Conservation (phyloP, 2,113 vertebrate genomes). For the Eleginops maclovinus region DNA sequence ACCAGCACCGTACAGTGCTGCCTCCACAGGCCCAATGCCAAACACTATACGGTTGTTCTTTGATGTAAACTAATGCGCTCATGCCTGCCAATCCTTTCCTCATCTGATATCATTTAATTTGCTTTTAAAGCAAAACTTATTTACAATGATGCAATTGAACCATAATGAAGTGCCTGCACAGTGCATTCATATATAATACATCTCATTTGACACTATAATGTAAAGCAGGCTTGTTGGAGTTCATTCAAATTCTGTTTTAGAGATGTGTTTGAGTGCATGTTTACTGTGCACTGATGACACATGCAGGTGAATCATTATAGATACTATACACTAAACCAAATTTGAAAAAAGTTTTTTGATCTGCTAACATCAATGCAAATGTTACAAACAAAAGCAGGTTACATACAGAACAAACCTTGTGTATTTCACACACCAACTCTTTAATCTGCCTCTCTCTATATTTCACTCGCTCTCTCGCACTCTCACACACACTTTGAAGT, state of each 20-base stretch:
- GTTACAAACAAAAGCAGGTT: constrained; percentile 47
- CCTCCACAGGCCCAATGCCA: constrained; percentile 54
- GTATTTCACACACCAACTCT: constrained; percentile 34
- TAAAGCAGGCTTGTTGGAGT: neutral
- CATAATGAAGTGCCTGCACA: neutral
- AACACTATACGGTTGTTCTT: constrained; percentile 28
- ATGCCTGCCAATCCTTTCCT: constrained; percentile 31
- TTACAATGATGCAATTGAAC: constrained; percentile 26
- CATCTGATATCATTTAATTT: constrained; percentile 55
- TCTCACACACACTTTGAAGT: constrained; percentile 58
- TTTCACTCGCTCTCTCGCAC: neutral
- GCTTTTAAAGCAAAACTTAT: constrained; percentile 33
- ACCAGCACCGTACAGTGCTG: constrained; percentile 42
- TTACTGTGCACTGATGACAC: constrained; percentile 9
- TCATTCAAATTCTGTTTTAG: constrained; percentile 36
- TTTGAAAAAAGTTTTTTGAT: constrained; percentile 27
- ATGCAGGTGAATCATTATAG: constrained; percentile 35
- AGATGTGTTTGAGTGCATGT: constrained; percentile 4
- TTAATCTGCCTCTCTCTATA: constrained; percentile 29
- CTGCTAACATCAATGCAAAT: constrained; percentile 43
- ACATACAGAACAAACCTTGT: neutral
- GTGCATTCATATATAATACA: constrained; percentile 19
- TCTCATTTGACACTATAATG: constrained; percentile 31
- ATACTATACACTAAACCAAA: constrained; percentile 7
- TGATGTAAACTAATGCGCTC: constrained; percentile 52